These are phyloP conservation scores for Cyprinodon tularosa DNA, from an alignment of 2,113 vertebrate genomes.

Conservation along the genomic window DNA sequence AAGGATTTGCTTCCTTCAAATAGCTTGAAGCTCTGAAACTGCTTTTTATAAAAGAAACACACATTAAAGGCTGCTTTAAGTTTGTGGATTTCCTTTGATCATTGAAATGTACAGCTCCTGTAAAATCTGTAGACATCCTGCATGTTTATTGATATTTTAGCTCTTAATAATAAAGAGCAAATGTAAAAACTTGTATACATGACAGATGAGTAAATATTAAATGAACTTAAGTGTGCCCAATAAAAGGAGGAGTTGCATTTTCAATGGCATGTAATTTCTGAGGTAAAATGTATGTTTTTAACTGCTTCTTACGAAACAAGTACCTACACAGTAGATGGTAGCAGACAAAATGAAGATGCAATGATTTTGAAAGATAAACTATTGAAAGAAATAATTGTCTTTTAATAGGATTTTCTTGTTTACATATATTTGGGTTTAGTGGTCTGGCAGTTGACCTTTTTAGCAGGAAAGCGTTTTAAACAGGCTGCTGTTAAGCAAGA, in stretches of 20 bases:
- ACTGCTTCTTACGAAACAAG: neutral
- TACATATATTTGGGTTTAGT: constrained; percentile 29
- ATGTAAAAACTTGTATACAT: neutral
- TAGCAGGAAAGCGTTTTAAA: constrained; percentile 22
- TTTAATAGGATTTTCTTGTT: constrained; percentile 31
- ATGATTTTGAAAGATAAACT: constrained; percentile 1
- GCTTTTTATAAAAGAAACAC: constrained; percentile 6
- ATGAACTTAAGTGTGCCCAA: neutral
- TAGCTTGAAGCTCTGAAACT: constrained; percentile 5
- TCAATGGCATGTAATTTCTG: neutral
- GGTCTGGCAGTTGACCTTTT: constrained; percentile 26
- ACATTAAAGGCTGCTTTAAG: neutral
- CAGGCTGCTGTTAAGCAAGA: constrained; percentile 9
- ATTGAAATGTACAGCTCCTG: constrained; percentile 1
- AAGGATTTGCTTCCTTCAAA: constrained; percentile 10
- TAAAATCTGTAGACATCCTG: neutral
- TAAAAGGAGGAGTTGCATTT: neutral
- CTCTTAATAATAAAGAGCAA: neutral
- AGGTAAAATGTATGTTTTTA: neutral
- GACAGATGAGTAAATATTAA: neutral
- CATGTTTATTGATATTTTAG: neutral
- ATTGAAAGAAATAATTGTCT: neutral
- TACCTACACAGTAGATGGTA: constrained; percentile 5
- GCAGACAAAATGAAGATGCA: constrained; percentile 1
- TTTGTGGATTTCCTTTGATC: constrained; percentile 17